Base-by-base conservation (phyloP, 2,797 vertebrate species). In the Sebastolobus alascanus region DNA sequence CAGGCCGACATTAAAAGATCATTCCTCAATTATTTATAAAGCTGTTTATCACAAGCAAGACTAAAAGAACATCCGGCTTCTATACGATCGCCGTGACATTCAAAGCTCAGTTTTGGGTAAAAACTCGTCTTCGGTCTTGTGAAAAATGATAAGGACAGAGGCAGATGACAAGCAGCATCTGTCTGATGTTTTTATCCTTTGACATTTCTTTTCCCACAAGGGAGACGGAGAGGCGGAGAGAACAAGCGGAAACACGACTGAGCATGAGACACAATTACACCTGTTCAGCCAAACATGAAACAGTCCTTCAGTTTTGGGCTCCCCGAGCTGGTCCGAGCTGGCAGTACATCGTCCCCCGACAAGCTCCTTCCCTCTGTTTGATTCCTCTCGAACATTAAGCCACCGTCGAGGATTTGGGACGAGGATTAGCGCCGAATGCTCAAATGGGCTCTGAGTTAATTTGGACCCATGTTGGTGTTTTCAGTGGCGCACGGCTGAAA, bases 221-320 rank as follows among this genome's bases (percentile, higher is more conserved):
- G 77, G 84, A 82, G 68, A 75, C 16, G 14, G 54, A 81, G 73
- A 82, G 72, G 64, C 33, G 13, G 56, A 38, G 78, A 67, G 83
- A 59, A 35, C 40, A 43, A 77, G 56, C 65, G 16, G 64, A 84
- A 88, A 88, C 78, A 87, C 58, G 70, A 75, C 78, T 8, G 83
- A 93, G 89, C 90, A 71, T 90, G 84, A 90, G 90, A 90, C 84
- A 85, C 77, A 84, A 90, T 90, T 93, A 82, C 90, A 94, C 91
- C 91, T 93, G 89, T 85, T 90, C 91, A 91, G 54, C 59, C 87
- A 80, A 73, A 90, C 88, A 92, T 83, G 80, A 92, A 89, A 70
- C 85, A 74, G 66, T 87, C 65, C 65, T 83, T 74, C 73, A 68
- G 75, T 81, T 73, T 59, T 59, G 71, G 77, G n/a, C 60, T 85